Evolutionary conservation across 2,888 invertebrate species (phyloP).

Genomic region (Omphaloscelis lunosa): DNA sequence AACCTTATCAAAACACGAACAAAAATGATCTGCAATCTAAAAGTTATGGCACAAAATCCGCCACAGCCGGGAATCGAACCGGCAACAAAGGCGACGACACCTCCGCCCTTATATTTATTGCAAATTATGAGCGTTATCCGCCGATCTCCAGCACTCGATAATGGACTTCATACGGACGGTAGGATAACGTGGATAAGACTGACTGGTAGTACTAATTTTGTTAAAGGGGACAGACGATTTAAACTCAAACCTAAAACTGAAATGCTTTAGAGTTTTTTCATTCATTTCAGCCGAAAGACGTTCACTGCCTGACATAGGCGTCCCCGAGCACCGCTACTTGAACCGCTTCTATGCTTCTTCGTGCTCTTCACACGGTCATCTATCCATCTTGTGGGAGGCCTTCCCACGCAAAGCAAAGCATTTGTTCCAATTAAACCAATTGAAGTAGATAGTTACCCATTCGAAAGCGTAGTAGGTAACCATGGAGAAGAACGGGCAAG

Average conservation of each 20-base stretch:
- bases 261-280: not conserved
- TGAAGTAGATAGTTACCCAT: not conserved
- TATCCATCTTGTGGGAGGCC: too few relatives aligned
- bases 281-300: too few relatives aligned
- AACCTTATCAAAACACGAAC: slow-evolving; percentile 53
- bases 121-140: slow-evolving; percentile 88
- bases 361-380: too few relatives aligned
- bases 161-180: slow-evolving; percentile 83
- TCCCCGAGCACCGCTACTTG: too few relatives aligned
- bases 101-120: slow-evolving; percentile 89
- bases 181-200: slow-evolving; percentile 63
- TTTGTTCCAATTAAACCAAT: too few relatives aligned
- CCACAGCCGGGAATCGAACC: slow-evolving; percentile 70
- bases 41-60: slow-evolving; percentile 65
- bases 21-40: slow-evolving; percentile 63
- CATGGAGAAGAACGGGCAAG: not conserved
- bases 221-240: not conserved
- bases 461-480: too few relatives aligned
- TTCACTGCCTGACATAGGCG: too few relatives aligned
- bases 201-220: not conserved
- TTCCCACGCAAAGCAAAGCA: too few relatives aligned
- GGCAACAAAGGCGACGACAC: slow-evolving; percentile 80
- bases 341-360: too few relatives aligned
- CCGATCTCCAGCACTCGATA: slow-evolving; percentile 86
- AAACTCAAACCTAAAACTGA: too few relatives aligned